phyloP scores from a whole-genome alignment of 92 coral and sea anemone genomes.

The Actinostola sp. region DNA sequence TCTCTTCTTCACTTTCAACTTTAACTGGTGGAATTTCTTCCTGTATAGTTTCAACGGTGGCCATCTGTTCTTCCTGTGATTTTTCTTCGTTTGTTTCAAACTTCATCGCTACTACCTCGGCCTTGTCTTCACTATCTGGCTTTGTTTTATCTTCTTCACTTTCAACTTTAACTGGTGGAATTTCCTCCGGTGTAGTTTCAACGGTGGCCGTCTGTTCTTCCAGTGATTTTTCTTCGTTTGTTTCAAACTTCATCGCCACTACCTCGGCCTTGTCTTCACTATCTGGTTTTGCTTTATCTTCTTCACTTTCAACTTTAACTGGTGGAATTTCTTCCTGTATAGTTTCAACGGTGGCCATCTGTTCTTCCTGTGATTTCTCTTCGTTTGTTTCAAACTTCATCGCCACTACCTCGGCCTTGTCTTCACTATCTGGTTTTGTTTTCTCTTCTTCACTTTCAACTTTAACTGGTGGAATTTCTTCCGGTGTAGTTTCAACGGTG shows the following conservation, averaged over 20 bases:
- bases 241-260: background rate
- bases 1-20: background rate
- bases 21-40: background rate
- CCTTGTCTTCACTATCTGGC: slow-evolving; percentile 1
- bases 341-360: background rate
- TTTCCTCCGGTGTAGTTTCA: background rate
- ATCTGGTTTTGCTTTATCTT: background rate
- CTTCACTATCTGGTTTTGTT: background rate
- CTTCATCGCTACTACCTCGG: background rate
- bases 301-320: background rate
- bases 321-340: background rate
- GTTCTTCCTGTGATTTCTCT: background rate
- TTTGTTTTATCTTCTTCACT: background rate
- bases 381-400: slow-evolving; percentile 12
- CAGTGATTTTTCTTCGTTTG: background rate
- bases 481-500: slow-evolving; percentile 5
- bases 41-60: background rate
- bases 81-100: background rate
- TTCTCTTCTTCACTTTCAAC: background rate
- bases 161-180: background rate
- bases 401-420: background rate
- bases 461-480: background rate
- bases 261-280: background rate
- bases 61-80: background rate
- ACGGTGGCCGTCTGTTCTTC: background rate